Percentiles rank a stretch among this genome's conserved stretches.
phyloP scores from a whole-genome alignment of 64 coral and sea anemone genomes.

The Actinia tenebrosa region DNA sequence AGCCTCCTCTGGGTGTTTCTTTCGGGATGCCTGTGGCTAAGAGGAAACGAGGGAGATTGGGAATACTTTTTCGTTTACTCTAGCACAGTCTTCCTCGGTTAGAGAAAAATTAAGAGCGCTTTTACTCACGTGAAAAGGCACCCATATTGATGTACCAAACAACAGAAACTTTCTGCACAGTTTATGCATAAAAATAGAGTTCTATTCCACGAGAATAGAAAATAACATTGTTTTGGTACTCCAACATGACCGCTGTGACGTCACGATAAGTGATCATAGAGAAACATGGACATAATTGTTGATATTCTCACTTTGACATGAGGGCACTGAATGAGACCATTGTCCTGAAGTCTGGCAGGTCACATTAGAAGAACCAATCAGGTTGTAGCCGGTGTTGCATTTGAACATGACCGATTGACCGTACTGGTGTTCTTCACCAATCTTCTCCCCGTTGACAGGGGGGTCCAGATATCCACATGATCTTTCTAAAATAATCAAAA shows the following conservation, averaged over 20 bases:
- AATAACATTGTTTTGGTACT: too few species aligned
- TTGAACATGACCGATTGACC: constrained; percentile 30
- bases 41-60: too few species aligned
- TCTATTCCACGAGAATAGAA: too few species aligned
- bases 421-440: constrained; percentile 33
- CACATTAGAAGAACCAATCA: constrained; percentile 23
- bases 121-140: too few species aligned
- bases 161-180: too few species aligned
- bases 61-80: too few species aligned
- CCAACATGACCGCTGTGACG: too few species aligned
- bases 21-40: too few species aligned
- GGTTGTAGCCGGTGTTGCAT: constrained; percentile 43
- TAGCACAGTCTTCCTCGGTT: too few species aligned
- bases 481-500: constrained; percentile 16
- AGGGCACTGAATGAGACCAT: constrained; percentile 52
- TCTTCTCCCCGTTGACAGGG: constrained; percentile 53
- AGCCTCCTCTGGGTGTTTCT: background rate
- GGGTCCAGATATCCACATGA: constrained; percentile 64
- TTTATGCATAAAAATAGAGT: too few species aligned
- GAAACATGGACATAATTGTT: background rate
- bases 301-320: constrained; percentile 43
- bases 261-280: background rate
- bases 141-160: too few species aligned
- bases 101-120: too few species aligned
- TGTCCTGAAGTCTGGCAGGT: constrained; percentile 42